A percentile compares a stretch with the other conserved stretches of the same genome.
Conservation (phyloP, 2,888 invertebrate species). For the Caenorhabditis panamensis region DNA sequence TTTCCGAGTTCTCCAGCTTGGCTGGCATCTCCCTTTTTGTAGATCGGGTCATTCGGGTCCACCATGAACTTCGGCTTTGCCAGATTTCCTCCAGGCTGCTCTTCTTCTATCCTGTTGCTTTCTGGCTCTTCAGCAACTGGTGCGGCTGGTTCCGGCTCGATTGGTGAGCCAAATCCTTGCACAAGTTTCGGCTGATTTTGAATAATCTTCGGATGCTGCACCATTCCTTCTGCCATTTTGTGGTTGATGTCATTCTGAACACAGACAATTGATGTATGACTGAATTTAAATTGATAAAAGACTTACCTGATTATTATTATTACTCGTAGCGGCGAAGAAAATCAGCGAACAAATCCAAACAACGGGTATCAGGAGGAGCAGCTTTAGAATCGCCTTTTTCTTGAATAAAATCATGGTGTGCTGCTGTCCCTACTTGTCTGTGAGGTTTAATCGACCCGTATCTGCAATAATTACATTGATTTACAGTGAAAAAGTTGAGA, state of each 20-base stretch:
- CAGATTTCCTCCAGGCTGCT: constrained; percentile 68
- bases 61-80: constrained; percentile 76
- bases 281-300: background rate
- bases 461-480: constrained; percentile 24
- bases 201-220: constrained; percentile 25
- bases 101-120: constrained; percentile 39
- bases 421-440: background rate
- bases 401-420: constrained; percentile 52
- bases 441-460: constrained; percentile 52
- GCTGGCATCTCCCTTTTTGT: constrained; percentile 76
- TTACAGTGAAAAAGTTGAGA: background rate
- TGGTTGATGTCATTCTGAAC: constrained; percentile 43
- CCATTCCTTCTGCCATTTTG: constrained; percentile 4
- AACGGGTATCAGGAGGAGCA: constrained; percentile 78
- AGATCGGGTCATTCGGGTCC: constrained; percentile 80
- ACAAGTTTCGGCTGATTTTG: constrained; percentile 36
- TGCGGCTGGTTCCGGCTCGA: constrained; percentile 38
- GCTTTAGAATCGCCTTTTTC: constrained; percentile 67
- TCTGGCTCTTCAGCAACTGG: constrained; percentile 17
- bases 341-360: constrained; percentile 79
- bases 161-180: constrained; percentile 56
- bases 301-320: constrained; percentile 38
- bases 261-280: background rate
- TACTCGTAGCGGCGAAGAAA: constrained; percentile 73
- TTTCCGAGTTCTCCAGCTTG: constrained; percentile 80